Percentiles rank a stretch among this genome's conserved stretches.
These are phyloP conservation scores for Pogonognathellus flavescens DNA, from an alignment of 1,140 invertebrate genomes.

Conservation along the genomic window DNA sequence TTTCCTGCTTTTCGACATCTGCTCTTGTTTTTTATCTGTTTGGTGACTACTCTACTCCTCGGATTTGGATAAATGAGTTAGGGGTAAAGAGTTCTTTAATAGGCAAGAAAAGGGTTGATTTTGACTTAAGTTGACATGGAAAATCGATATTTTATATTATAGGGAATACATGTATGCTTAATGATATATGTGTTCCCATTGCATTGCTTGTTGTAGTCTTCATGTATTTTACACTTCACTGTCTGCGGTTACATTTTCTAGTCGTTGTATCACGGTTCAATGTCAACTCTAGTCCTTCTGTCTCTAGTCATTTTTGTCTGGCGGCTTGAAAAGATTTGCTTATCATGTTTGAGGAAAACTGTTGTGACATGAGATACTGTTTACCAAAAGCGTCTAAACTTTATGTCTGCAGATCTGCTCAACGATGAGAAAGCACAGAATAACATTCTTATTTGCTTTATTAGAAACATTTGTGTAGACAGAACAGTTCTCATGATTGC, in stretches of 20 bases:
- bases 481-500: background rate
- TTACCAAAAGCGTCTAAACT: slow-evolving; percentile 35
- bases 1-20: slow-evolving; percentile 63
- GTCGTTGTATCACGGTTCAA: slow-evolving; percentile 16
- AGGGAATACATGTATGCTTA: background rate
- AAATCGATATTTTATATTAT: slow-evolving; percentile 63
- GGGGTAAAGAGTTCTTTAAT: slow-evolving; percentile 26
- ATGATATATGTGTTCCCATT: background rate
- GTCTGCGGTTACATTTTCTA: background rate
- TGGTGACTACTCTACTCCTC: slow-evolving; percentile 32
- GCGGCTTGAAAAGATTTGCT: slow-evolving; percentile 32
- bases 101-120: slow-evolving; percentile 54
- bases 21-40: slow-evolving; percentile 53
- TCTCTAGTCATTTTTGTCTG: slow-evolving; percentile 30
- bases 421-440: background rate
- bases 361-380: slow-evolving; percentile 46
- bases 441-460: slow-evolving; percentile 13
- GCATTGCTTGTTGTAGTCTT: background rate
- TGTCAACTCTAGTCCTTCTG: slow-evolving; percentile 37
- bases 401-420: background rate
- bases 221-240: background rate
- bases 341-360: slow-evolving; percentile 45
- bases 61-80: slow-evolving; percentile 33
- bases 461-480: slow-evolving; percentile 13
- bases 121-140: slow-evolving; percentile 59